Evolutionary conservation across 2,888 invertebrate genomes (phyloP), one percentile per base, ranked within the genome.

Genomic region (Nymphalis c-album): DNA sequence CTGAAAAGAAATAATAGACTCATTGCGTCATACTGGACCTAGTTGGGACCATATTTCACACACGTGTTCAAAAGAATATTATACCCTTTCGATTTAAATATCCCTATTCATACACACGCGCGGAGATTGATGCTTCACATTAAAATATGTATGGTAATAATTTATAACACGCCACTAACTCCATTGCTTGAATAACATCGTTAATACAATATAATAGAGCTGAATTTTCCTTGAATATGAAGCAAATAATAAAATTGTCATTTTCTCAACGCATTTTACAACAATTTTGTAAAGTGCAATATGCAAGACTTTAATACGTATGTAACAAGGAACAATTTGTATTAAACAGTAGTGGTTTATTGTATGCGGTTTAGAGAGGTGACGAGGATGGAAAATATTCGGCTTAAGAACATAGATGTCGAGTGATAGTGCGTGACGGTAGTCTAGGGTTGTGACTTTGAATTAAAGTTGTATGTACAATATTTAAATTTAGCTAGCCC

Each of bases 341-440:
- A 55, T 73, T 58, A 45, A 10, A 10, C 18, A 16, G 40, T 20
- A 53, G 59, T n/a, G 48, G 64, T 66, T n/a, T 26, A 45, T 60
- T 50, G 26, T 60, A 45, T 67, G 65, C 70, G 71, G 72, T 80
- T 77, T 74, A 81, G 84, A 88, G 87, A 88, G 87, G 90, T 91
- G 91, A 91, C 91, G 89, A 90, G 84, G 85, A 88, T 83, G 80
- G 87, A 86, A 90, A 90, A 86, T 88, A 91, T 91, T 91, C 86
- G 79, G 81, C 77, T 84, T 82, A 79, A 83, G 85, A 88, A 86
- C 87, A 81, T 85, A 85, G 85, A 87, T 86, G 88, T 80, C 73
- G 84, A 86, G 84, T 85, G 89, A 91, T 89, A 88, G 88, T 83
- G 84, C 85, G 85, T 87, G 86, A 86, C 85, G 75, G 76, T 76